Evolutionary conservation across 2,797 vertebrate species (phyloP), one percentile per base, ranked within the genome.

Genomic region (Gambusia yucatana): DNA sequence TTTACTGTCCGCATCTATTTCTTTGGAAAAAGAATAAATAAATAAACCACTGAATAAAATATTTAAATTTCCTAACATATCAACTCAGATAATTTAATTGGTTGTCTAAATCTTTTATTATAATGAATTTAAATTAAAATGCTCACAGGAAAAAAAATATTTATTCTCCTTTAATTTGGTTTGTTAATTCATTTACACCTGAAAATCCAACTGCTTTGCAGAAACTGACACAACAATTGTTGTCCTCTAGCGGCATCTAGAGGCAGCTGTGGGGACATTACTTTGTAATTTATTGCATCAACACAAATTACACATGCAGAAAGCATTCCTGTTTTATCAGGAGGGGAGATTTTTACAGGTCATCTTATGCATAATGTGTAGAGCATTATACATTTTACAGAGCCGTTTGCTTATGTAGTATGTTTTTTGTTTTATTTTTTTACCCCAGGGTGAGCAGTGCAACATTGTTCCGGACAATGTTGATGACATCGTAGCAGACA

Each of bases 381-480:
- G 13, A 25, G 11, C 41, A 46, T 72, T 44, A 10, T 77, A 13
- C n/a, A 43, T 28, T 28, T 25, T 65, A 22, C 41, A 72, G 44
- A 77, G 52, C 30, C 46, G 25, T 50, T 46, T 48, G 50, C 33
- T 43, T 16, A 30, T 80, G 57, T 73, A 65, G 65, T 22, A 73
- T 80, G 0, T 14, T 50, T 88, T 25, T 91, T n/a, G n/a, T n/a
- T 69, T 92, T 33, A 1, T 33, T 33, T 33, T 33, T 33, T 33
- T 33, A 46, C 89, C 78, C 75, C 95, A 99, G 98, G 98, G 98
- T 1, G 98, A 99, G 82, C 98, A 99, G 85, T 99, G 98, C 95
- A 99, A 99, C 93, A 97, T 99, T 9, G 96, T 99, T 47, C 98
- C 98, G 0, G 98, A 99, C 94, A 99, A 98, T 52, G 96, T 99